These are phyloP conservation scores for Heteromyza rotundicornis DNA, from an alignment of 2,888 invertebrate genomes.

Conservation along the genomic window DNA sequence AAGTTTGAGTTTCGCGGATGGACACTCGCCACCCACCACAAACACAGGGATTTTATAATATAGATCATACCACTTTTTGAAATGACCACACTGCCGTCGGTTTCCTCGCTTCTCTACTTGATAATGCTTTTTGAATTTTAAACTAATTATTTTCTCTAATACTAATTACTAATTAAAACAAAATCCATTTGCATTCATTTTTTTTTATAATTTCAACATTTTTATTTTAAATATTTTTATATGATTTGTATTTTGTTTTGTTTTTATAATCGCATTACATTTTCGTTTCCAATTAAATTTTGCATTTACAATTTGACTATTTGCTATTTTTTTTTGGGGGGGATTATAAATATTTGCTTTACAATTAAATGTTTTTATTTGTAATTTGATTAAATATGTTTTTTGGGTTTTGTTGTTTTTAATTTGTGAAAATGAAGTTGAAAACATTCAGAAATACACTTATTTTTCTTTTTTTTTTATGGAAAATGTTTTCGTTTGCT, in stretches of 20 bases:
- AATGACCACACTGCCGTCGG: no score
- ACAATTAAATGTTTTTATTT: neutral
- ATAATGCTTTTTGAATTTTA: no score
- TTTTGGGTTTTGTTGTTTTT: neutral
- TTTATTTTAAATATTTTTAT: conserved; percentile 4
- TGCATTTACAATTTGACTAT: conserved; percentile 1
- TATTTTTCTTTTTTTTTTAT: neutral
- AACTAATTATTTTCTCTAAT: no score
- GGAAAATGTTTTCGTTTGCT: neutral
- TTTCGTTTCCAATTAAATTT: conserved; percentile 14
- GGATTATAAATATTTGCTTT: neutral
- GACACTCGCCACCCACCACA: no score
- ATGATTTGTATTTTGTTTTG: neutral
- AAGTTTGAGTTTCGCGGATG: no score
- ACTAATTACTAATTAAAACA: no score
- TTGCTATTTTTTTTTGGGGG: neutral
- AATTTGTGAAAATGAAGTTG: neutral
- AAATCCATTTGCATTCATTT: no score
- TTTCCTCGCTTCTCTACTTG: no score
- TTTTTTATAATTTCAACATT: conserved; percentile 10
- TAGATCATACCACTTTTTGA: no score
- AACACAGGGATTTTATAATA: no score
- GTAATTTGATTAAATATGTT: neutral
- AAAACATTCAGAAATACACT: conserved; percentile 3
- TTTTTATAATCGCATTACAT: conserved; percentile 6